Base-by-base conservation (phyloP, 2,113 vertebrate species). In the Pogona vitticeps region DNA sequence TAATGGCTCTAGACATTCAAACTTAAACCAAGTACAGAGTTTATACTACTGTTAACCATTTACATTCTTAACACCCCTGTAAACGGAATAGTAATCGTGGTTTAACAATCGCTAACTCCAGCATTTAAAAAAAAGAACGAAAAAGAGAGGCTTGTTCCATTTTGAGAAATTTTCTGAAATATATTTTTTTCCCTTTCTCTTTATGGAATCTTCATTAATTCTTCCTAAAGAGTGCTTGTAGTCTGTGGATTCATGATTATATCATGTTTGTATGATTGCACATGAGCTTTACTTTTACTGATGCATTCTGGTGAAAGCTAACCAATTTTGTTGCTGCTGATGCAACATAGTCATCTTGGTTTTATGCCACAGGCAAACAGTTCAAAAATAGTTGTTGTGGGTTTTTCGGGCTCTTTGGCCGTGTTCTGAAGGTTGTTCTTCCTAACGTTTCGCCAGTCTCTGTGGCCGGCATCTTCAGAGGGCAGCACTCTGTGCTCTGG, bases 21-120 rank as follows among this genome's bases (percentile, higher is more conserved):
- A 95, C 95, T 95, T 92, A 96, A 96, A 94, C 92, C 86, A 91
- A 94, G 90, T 92, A 86, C 94, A 95, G 92, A 92, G 90, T 95
- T 96, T 95, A 96, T 96, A 95, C 92, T 93, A 92, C 94, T 91
- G 91, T 95, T 95, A 95, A 95, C 96, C 95, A 95, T 97, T 96
- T 96, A 93, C 95, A 95, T 96, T 95, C 95, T 95, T 96, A 95
- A 94, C 94, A 94, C 93, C 90, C 90, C 92, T 94, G 88, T 94
- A 95, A 96, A 96, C 90, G 89, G 90, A 95, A 80, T 88, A 92
- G 91, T 93, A 92, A 94, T 93, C 93, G 95, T 91, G 89, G 92
- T 92, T 95, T 94, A 94, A 79, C 90, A 92, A 94, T 94, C 94
- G 92, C 88, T 90, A 95, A 94, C 88, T 92, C 0, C 0, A 42